phyloP scores from a whole-genome alignment of 2,797 vertebrate genomes.

The Taeniopygia guttata region DNA sequence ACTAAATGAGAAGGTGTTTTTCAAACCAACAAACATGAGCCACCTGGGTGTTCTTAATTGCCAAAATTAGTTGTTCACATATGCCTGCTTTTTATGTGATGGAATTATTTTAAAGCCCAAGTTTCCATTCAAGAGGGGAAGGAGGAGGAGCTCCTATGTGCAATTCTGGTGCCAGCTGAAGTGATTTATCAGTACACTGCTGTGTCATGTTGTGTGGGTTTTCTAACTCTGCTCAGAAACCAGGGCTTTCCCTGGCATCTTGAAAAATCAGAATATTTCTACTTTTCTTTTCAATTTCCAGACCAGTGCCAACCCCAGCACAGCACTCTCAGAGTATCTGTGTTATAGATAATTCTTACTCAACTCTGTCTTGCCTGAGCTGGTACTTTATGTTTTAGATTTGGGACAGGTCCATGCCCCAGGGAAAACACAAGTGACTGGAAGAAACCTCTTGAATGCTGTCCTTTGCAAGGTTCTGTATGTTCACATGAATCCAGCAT shows the following conservation, averaged over 20 bases:
- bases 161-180: not conserved
- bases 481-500: not conserved
- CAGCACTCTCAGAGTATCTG: not conserved
- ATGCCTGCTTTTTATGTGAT: not conserved
- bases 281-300: not conserved
- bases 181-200: not conserved
- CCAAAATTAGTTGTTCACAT: not conserved
- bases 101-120: not conserved
- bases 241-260: not conserved
- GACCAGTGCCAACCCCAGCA: rapidly evolving
- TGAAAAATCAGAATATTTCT: not conserved
- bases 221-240: not conserved
- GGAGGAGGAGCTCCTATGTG: not conserved
- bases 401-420: not conserved
- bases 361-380: not conserved
- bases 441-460: not conserved
- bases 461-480: not conserved
- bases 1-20: constrained; percentile 33
- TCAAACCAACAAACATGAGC: constrained; percentile 17
- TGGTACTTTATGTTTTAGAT: not conserved
- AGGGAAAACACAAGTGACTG: not conserved
- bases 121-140: not conserved
- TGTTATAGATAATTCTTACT: not conserved
- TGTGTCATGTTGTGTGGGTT: not conserved
- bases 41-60: constrained; percentile 52